Evolutionary conservation across 1,140 invertebrate species (phyloP).

Genomic region (Eubasilissa regina): DNA sequence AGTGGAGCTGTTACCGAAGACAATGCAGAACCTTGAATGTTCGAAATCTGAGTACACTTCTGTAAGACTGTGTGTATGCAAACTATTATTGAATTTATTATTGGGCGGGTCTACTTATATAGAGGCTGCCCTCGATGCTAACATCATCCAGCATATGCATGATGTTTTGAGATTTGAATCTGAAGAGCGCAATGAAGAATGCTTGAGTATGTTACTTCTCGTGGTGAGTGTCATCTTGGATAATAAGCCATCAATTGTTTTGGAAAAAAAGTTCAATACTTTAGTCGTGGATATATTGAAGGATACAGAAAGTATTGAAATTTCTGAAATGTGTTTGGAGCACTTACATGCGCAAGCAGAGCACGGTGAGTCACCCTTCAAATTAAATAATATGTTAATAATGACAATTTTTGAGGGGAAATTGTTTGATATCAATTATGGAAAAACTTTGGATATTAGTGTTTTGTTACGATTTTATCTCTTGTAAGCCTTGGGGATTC

Average conservation of each 20-base stretch:
- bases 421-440: background rate
- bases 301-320: conserved; percentile 76
- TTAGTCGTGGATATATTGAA: conserved; percentile 76
- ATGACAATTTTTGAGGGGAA: background rate
- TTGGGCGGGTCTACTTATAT: conserved; percentile 81
- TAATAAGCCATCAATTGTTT: conserved; percentile 74
- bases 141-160: conserved; percentile 76
- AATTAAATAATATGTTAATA: background rate
- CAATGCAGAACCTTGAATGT: conserved; percentile 54
- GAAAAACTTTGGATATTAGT: background rate
- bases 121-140: conserved; percentile 77
- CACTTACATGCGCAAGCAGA: conserved; percentile 82
- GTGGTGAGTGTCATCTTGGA: conserved; percentile 85
- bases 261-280: conserved; percentile 73
- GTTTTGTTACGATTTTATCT: background rate
- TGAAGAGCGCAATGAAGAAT: conserved; percentile 66
- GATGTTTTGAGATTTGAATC: conserved; percentile 68
- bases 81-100: conserved; percentile 85
- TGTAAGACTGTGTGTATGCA: conserved; percentile 67
- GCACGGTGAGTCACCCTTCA: conserved; percentile 73
- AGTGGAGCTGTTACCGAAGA: conserved; percentile 67
- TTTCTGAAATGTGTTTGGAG: conserved; percentile 84
- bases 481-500: too few species aligned
- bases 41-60: conserved; percentile 35
- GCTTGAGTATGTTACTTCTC: conserved; percentile 77